Evolutionary conservation across 2,797 vertebrate genomes (phyloP), one percentile per base, ranked within the genome.

Genomic region (Platalea minor): DNA sequence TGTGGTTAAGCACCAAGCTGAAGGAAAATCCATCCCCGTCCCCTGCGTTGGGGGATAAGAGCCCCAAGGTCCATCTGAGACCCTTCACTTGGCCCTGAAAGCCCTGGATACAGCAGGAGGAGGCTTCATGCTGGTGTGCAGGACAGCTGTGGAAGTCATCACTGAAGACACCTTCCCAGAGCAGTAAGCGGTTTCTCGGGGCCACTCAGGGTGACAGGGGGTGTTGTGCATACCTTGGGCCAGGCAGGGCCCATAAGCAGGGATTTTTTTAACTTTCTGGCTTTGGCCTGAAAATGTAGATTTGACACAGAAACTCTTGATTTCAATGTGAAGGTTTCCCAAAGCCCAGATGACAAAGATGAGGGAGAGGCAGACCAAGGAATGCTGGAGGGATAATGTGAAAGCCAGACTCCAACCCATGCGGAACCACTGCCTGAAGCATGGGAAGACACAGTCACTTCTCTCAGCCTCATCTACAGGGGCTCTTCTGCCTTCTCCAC

Each of bases 151-250:
- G 77, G 83, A 53, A 77, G 17, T 14, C 17, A 20, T 31, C 93
- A 9, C 2, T 0, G 13, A 51, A 17, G 43, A 72, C 3, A 20
- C 19, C 33, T 43, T 74, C 33, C 35, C 64, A 37, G 50, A 51
- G 56, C 41, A 82, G 15, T 3, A 9, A 59, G 65, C 1, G 13
- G 16, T 57, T 53, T 67, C 39, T 50, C 1, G 2, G 68, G 26
- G n/a, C 13, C 8, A 8, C 37, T 12, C 7, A 4, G 17, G 53
- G 39, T 6, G 12, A 13, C 2, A 0, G 37, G 3, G 17, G 10
- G 19, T 51, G 14, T 3, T 73, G 59, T 14, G n/a, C 39, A 25
- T 31, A 69, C 31, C 29, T 54, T 21, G 9, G 33, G n/a, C 20
- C 45, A 46, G 65, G 24, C 21, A 60, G 26, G 12, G 5, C 43